Conservation (phyloP, 2,797 vertebrate species). For the Rhinogobio ventralis region DNA sequence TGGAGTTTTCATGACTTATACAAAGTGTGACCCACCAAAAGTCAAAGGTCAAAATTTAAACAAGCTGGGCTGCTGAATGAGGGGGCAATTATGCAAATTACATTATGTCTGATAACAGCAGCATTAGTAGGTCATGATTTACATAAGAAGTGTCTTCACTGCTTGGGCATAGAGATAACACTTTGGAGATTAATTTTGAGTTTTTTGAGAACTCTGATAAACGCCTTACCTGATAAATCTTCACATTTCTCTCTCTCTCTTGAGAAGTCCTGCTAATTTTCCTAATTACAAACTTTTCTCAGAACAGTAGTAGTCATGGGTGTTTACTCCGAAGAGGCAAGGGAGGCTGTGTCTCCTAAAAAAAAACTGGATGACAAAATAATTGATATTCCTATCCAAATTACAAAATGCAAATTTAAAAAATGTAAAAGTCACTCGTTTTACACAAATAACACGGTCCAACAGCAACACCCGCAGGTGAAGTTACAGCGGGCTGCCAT, state of each 20-base stretch:
- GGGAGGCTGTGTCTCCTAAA: too few relatives aligned
- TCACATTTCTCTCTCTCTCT: neutral
- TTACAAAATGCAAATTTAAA: too few relatives aligned
- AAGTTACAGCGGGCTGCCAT: too few relatives aligned
- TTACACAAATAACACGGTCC: too few relatives aligned
- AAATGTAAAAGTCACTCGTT: too few relatives aligned
- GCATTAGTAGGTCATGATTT: constrained; percentile 41
- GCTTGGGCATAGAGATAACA: constrained; percentile 42
- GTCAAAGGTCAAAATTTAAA: constrained; percentile 35
- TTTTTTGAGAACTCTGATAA: constrained; percentile 34
- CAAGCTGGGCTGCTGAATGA: constrained; percentile 17
- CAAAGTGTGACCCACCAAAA: constrained; percentile 18
- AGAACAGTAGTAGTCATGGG: neutral
- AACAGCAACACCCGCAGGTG: too few relatives aligned
- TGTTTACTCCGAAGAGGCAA: too few relatives aligned
- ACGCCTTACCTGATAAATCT: constrained; percentile 18
- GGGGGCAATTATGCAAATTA: constrained; percentile 20
- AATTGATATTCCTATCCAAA: too few relatives aligned
- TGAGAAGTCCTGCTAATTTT: constrained; percentile 38
- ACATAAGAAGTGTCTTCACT: constrained; percentile 21
- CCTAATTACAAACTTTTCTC: constrained; percentile 36
- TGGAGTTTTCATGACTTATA: constrained; percentile 12
- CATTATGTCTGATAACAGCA: constrained; percentile 45
- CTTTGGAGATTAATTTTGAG: constrained; percentile 38
- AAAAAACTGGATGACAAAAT: too few relatives aligned